Evolutionary conservation across 2,888 invertebrate species (phyloP), one percentile per base, ranked within the genome.

Genomic region (Drosophila barbarae): DNA sequence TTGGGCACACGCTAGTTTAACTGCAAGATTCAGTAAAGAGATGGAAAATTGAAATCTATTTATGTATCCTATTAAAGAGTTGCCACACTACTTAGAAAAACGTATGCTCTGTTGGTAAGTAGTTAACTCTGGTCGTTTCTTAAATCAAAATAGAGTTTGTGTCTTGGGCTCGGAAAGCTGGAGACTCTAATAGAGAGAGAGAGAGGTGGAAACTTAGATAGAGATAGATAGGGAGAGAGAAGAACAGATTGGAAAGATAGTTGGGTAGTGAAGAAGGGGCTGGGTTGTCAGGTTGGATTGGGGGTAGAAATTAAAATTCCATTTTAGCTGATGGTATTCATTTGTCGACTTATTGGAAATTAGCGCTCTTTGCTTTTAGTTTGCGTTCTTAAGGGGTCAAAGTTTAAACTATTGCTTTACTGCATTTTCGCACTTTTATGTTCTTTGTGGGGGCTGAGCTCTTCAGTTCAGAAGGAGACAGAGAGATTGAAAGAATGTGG

Each of bases 271-370:
- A 28, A 53, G 63, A 47, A 28, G 32, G 23, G 41, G 32, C 55
- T 23, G 44, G 76, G 60, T 39, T 41, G 32, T 18, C n/a, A 46
- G 57, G 50, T 38, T 59, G 57, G 47, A 49, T 44, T 7, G 34
- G 67, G 57, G 44, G 23, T 61, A 65, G 71, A 60, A 74, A 67
- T 71, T 71, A 73, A 47, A 76, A 63, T 60, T 74, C 74, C 65
- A 66, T 71, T 81, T 76, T 73, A 74, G 66, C 76, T 73, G 73
- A 78, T 76, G 72, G 72, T 81, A 71, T 78, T 78, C 72, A 79
- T 74, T 81, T 72, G 65, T 76, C 60, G 81, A 72, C 73, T 76
- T 76, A 74, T 78, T 42, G 58, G 52, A 72, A 51, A 67, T 58
- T 74, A 72, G 82, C 79, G 76, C 82, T 81, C 74, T 49, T 74